phyloP scores from a whole-genome alignment of 2,888 invertebrate genomes.

The Chaetogeoica ovagalla region DNA sequence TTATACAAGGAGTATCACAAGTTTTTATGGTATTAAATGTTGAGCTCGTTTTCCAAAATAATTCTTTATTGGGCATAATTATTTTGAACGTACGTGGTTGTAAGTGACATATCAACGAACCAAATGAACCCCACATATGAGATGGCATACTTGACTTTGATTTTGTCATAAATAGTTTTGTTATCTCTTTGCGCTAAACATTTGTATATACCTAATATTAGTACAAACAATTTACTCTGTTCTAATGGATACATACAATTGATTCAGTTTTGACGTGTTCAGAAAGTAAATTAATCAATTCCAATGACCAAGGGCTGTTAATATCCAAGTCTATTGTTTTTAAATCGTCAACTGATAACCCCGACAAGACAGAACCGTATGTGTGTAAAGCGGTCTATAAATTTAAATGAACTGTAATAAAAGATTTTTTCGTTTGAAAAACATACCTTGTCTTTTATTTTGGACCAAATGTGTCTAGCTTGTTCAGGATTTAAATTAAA shows the following conservation, averaged over 20 bases:
- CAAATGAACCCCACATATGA: conserved; percentile 34
- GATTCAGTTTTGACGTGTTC: background rate
- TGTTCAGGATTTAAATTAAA: conserved; percentile 23
- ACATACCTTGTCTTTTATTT: conserved; percentile 32
- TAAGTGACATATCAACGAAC: conserved; percentile 42
- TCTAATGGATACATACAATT: conserved; percentile 23
- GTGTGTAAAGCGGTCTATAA: conserved; percentile 40
- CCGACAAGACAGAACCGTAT: conserved; percentile 41
- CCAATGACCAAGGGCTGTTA: conserved; percentile 40
- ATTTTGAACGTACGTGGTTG: conserved; percentile 26
- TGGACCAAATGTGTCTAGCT: conserved; percentile 29
- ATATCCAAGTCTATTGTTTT: conserved; percentile 22
- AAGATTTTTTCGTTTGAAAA: background rate
- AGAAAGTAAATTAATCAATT: conserved; percentile 32
- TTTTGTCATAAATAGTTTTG: conserved; percentile 22
- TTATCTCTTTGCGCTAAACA: conserved; percentile 42
- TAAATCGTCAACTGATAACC: conserved; percentile 29
- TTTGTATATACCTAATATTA: background rate
- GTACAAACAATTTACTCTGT: background rate
- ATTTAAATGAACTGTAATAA: background rate
- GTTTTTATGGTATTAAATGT: conserved; percentile 26
- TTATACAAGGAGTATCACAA: conserved; percentile 32
- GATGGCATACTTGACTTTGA: conserved; percentile 24
- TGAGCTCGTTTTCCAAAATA: conserved; percentile 39
- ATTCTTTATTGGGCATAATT: conserved; percentile 38